Percentiles rank a stretch among this genome's conserved stretches.
Conservation (phyloP, 2,797 vertebrate species). For the Cossypha polioptera region DNA sequence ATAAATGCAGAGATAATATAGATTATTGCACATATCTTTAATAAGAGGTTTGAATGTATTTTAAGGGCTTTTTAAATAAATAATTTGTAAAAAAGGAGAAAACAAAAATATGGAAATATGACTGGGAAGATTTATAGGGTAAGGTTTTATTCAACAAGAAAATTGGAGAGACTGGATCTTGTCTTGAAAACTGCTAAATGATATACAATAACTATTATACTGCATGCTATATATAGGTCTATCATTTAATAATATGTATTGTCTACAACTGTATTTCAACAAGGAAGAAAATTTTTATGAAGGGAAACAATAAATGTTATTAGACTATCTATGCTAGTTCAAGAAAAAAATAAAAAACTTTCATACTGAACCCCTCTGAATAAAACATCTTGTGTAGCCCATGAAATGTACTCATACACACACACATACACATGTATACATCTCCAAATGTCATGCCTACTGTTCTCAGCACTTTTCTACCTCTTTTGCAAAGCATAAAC, state of each 20-base stretch:
- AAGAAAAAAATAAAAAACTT: neutral
- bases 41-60: neutral
- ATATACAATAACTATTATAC: neutral
- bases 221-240: neutral
- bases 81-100: neutral
- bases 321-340: neutral
- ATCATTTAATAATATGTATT: neutral
- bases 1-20: neutral
- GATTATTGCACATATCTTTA: neutral
- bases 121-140: neutral
- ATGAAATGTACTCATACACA: neutral
- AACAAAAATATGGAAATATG: fast-evolving
- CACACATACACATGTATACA: neutral
- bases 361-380: neutral
- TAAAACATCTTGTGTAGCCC: neutral
- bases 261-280: neutral
- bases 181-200: neutral
- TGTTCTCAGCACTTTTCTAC: neutral
- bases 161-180: neutral
- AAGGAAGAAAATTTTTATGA: neutral
- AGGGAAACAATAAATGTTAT: neutral
- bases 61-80: neutral
- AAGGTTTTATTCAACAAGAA: neutral
- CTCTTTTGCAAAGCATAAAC: slow-evolving; percentile 16
- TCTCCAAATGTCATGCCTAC: neutral